Evolutionary conservation across 1,140 invertebrate species (phyloP).

Genomic region (Anoplophora glabripennis): DNA sequence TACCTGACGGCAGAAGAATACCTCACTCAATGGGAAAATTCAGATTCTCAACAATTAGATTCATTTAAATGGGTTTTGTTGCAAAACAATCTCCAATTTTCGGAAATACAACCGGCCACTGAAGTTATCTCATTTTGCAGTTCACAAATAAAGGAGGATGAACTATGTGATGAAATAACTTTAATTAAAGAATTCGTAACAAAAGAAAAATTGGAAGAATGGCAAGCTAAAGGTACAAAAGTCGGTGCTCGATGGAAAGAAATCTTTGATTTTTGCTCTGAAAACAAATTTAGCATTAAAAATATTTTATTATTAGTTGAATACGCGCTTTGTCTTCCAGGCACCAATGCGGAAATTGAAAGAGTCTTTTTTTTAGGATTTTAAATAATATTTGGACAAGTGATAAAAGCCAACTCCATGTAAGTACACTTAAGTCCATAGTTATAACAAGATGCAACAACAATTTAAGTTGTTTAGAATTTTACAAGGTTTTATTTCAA

Average conservation of each 20-base stretch:
- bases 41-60: too few species aligned
- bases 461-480: neutral
- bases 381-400: too few species aligned
- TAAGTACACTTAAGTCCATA: neutral
- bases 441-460: neutral
- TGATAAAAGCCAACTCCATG: too few species aligned
- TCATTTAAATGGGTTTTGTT: neutral
- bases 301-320: too few species aligned
- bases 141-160: conserved; percentile 10
- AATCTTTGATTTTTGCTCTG: conserved; percentile 3
- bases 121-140: neutral
- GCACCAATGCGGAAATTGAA: too few species aligned
- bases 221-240: neutral
- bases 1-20: too few species aligned
- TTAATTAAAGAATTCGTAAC: conserved; percentile 15
- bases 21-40: too few species aligned
- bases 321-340: too few species aligned
- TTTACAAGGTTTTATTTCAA: neutral
- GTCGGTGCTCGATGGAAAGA: neutral
- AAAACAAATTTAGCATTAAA: neutral
- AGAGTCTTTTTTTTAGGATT: too few species aligned
- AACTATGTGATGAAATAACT: conserved; percentile 12
- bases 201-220: conserved; percentile 3
- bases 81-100: neutral
- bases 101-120: neutral